Conservation (phyloP, 1,140 invertebrate genomes). For the Agrypnia vestita region DNA sequence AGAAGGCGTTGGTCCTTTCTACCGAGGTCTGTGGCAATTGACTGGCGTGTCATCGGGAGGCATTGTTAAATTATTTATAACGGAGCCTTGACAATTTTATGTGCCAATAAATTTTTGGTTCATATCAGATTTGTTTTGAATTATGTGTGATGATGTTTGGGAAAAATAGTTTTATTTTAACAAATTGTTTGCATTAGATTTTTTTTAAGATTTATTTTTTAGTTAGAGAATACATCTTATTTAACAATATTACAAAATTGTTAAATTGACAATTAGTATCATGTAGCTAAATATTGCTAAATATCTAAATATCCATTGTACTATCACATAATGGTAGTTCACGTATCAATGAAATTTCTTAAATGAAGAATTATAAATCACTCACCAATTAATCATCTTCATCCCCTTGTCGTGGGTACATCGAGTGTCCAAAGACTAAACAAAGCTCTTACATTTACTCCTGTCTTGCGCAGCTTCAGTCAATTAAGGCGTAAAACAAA, state of each 20-base stretch:
- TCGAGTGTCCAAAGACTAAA: too few species aligned
- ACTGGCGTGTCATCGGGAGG: constrained; percentile 48
- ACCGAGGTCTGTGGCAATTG: constrained; percentile 41
- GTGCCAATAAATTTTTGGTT: constrained; percentile 58
- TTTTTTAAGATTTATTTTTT: not conserved
- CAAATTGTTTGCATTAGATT: not conserved
- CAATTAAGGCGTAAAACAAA: too few species aligned
- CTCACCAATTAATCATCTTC: too few species aligned
- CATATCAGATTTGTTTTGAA: constrained; percentile 45
- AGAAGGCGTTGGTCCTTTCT: constrained; percentile 25
- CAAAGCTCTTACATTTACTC: too few species aligned
- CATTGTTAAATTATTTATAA: constrained; percentile 59
- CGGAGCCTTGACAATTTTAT: constrained; percentile 56
- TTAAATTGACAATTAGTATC: not conserved
- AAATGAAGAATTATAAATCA: too few species aligned
- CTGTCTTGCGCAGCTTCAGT: too few species aligned
- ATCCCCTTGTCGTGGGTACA: too few species aligned
- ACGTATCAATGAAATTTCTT: too few species aligned
- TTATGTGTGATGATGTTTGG: constrained; percentile 19
- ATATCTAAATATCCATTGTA: too few species aligned
- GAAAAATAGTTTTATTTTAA: not conserved
- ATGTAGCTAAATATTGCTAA: too few species aligned
- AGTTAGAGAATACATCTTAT: not conserved
- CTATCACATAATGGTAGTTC: too few species aligned
- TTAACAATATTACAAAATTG: not conserved